Percentiles rank a stretch among this genome's conserved stretches.
Evolutionary conservation across 35 echinoderm and acorn worm species (phyloP).

Genomic region (Heliocidaris erythrogramma): DNA sequence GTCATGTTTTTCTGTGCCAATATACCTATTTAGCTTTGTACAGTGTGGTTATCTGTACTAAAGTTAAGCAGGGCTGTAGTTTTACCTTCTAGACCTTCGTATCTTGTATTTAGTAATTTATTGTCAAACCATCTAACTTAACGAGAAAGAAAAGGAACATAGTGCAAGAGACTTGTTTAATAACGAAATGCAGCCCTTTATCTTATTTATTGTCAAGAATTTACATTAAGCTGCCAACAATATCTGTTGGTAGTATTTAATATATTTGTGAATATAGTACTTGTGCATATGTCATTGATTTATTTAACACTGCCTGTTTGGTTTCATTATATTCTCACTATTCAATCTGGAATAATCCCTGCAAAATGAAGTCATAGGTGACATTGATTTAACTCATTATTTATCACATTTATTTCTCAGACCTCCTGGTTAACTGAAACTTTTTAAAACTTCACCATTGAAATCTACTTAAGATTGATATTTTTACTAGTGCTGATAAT

Average conservation of each 20-base stretch:
- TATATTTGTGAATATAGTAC: conserved; percentile 57
- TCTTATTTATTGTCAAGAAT: conserved; percentile 44
- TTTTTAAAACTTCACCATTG: not conserved
- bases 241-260: conserved; percentile 29
- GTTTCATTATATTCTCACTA: conserved; percentile 20
- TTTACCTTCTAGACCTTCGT: conserved; percentile 50
- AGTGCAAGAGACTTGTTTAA: conserved; percentile 50
- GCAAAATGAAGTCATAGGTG: not conserved
- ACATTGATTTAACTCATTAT: not conserved
- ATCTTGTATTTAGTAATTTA: conserved; percentile 51
- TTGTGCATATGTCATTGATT: conserved; percentile 31
- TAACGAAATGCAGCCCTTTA: conserved; percentile 40
- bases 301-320: conserved; percentile 45
- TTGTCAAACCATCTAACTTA: conserved; percentile 54
- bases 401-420: not conserved
- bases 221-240: not conserved
- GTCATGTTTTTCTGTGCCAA: conserved; percentile 49
- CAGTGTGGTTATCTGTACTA: conserved; percentile 31
- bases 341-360: conserved; percentile 10
- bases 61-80: conserved; percentile 50
- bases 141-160: conserved; percentile 5
- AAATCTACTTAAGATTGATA: conserved; percentile 37
- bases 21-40: conserved; percentile 54
- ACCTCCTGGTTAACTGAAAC: not conserved
- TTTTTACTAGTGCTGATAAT: not conserved